These are phyloP conservation scores for Thalassophryne amazonica DNA, from an alignment of 2,797 vertebrate genomes.

Conservation along the genomic window DNA sequence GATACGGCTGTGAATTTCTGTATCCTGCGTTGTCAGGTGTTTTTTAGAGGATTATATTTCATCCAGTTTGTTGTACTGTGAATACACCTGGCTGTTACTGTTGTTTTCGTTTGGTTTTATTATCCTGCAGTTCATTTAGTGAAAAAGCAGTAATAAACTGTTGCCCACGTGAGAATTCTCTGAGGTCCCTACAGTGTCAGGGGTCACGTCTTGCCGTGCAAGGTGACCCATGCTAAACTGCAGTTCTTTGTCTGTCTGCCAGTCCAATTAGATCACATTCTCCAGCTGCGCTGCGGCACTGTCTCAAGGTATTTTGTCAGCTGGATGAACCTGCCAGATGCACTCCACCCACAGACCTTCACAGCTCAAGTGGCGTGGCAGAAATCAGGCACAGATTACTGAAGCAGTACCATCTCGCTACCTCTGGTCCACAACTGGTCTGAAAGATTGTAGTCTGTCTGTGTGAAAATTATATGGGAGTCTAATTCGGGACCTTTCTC, in stretches of 20 bases:
- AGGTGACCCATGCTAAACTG: conserved; percentile 63
- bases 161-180: conserved; percentile 1
- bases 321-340: conserved; percentile 61
- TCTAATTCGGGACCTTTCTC: conserved; percentile 2
- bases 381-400: conserved; percentile 38
- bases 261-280: conserved; percentile 51
- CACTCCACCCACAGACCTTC: conserved; percentile 58
- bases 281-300: conserved; percentile 44
- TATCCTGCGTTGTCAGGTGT: too few relatives aligned
- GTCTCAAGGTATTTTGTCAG: conserved; percentile 67
- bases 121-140: too few relatives aligned
- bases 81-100: too few relatives aligned
- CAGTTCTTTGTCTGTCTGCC: conserved; percentile 58
- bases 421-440: conserved; percentile 6
- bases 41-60: too few relatives aligned
- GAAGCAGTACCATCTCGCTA: conserved; percentile 6
- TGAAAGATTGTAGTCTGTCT: conserved; percentile 8
- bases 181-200: conserved; percentile 3
- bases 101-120: too few relatives aligned
- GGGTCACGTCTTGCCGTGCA: conserved; percentile 39
- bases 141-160: conserved; percentile 2
- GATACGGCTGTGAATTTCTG: not conserved
- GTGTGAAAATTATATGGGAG: not conserved
- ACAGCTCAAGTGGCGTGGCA: conserved; percentile 46
- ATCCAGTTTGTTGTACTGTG: too few relatives aligned